These are phyloP conservation scores for Trachythela sp. DNA, from an alignment of 64 coral and sea anemone species.

Conservation along the genomic window DNA sequence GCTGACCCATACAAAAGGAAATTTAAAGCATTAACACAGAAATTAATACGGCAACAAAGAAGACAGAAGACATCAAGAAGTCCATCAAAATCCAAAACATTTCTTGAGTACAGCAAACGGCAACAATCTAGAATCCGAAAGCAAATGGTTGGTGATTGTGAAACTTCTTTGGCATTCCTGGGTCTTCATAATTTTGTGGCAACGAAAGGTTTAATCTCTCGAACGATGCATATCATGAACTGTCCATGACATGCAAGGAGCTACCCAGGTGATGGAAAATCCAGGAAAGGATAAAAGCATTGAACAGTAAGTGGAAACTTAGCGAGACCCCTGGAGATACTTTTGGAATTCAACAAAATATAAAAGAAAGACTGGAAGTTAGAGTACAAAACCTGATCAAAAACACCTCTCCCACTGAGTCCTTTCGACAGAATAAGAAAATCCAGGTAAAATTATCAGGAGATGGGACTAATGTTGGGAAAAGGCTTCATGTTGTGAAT, in stretches of 20 bases:
- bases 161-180: conserved; percentile 16
- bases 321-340: background rate
- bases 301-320: conserved; percentile 12
- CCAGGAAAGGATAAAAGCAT: background rate
- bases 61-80: background rate
- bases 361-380: background rate
- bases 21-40: background rate
- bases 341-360: conserved; percentile 18
- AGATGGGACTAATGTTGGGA: conserved; percentile 16
- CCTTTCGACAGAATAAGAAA: background rate
- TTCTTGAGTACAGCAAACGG: conserved; percentile 1
- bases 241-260: conserved; percentile 16
- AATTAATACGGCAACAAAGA: background rate
- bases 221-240: conserved; percentile 14
- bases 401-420: background rate
- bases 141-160: conserved; percentile 16
- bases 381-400: conserved; percentile 2
- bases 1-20: background rate
- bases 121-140: conserved; percentile 7
- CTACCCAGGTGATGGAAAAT: conserved; percentile 15
- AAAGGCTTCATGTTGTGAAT: conserved; percentile 33
- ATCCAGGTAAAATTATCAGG: conserved; percentile 12
- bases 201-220: conserved; percentile 5
- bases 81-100: conserved; percentile 18
- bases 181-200: conserved; percentile 35